Evolutionary conservation across 1,140 invertebrate species (phyloP).

Genomic region (Pogonognathellus flavescens): DNA sequence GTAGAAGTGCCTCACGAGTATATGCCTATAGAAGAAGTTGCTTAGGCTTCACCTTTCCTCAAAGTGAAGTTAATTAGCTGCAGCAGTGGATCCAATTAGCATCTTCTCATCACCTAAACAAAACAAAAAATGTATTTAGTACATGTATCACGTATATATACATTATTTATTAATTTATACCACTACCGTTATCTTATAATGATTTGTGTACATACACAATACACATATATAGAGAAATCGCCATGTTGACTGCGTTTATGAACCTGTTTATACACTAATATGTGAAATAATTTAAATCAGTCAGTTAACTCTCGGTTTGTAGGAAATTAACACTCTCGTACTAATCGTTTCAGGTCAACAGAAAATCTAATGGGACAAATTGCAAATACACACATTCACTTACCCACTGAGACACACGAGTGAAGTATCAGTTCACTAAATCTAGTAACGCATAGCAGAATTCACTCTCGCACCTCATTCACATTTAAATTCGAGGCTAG

Average conservation of each 20-base stretch:
- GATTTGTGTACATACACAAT: not conserved
- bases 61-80: not conserved
- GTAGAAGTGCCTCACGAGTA: too few relatives aligned
- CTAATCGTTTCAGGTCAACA: conserved; percentile 21
- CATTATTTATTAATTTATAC: not conserved
- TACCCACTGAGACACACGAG: too few relatives aligned
- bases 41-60: not conserved
- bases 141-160: not conserved
- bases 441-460: too few relatives aligned
- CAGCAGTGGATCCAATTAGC: not conserved
- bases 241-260: too few relatives aligned
- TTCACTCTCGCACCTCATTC: too few relatives aligned
- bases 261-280: too few relatives aligned
- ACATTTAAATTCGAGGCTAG: too few relatives aligned
- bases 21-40: not conserved
- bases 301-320: not conserved
- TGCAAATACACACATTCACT: not conserved
- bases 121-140: conserved; percentile 15
- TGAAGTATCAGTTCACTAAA: too few relatives aligned
- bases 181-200: not conserved
- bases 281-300: too few relatives aligned
- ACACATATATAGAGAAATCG: too few relatives aligned
- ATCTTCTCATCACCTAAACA: conserved; percentile 34
- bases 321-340: not conserved
- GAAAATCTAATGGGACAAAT: not conserved